Percentiles rank a stretch among this genome's conserved stretches.
Evolutionary conservation across 2,797 vertebrate species (phyloP).

Genomic region (Echiichthys vipera): DNA sequence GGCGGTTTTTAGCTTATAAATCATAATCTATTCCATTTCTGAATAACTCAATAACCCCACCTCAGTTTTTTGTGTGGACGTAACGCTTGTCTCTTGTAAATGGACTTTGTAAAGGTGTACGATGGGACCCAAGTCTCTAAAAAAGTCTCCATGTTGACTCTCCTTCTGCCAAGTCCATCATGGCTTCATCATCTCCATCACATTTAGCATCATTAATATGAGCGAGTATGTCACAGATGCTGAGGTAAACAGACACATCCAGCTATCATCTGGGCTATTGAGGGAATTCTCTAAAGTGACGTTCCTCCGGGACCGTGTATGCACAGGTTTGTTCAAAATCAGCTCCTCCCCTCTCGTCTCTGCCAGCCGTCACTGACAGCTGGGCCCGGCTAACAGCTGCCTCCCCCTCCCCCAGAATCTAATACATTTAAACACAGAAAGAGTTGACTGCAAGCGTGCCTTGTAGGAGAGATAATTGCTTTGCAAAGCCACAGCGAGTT

Average conservation of each 20-base stretch:
- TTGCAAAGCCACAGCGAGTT: slow-evolving; percentile 28
- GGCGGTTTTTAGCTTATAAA: neutral
- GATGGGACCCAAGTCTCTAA: neutral
- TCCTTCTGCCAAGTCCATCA: slow-evolving; percentile 26
- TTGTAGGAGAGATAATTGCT: slow-evolving; percentile 34
- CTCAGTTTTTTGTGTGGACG: slow-evolving; percentile 8
- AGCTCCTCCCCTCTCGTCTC: slow-evolving; percentile 60
- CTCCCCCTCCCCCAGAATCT: slow-evolving; percentile 58
- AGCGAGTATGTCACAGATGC: slow-evolving; percentile 22
- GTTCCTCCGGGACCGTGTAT: slow-evolving; percentile 60
- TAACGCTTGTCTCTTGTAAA: neutral
- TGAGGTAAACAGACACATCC: slow-evolving; percentile 57
- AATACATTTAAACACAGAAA: slow-evolving; percentile 62
- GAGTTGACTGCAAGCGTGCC: slow-evolving; percentile 39
- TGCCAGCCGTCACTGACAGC: slow-evolving; percentile 72
- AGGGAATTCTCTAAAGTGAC: slow-evolving; percentile 64
- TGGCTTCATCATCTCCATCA: slow-evolving; percentile 26
- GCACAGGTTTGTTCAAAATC: slow-evolving; percentile 72
- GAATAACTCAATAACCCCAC: neutral
- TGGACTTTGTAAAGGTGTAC: neutral
- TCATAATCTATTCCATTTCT: slow-evolving; percentile 3
- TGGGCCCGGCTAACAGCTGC: slow-evolving; percentile 76
- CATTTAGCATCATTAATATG: slow-evolving; percentile 48
- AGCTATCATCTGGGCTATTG: slow-evolving; percentile 56
- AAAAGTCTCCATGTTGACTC: neutral